Base-by-base conservation (phyloP, 2,113 vertebrate genomes). In the Prietella phreatophila region DNA sequence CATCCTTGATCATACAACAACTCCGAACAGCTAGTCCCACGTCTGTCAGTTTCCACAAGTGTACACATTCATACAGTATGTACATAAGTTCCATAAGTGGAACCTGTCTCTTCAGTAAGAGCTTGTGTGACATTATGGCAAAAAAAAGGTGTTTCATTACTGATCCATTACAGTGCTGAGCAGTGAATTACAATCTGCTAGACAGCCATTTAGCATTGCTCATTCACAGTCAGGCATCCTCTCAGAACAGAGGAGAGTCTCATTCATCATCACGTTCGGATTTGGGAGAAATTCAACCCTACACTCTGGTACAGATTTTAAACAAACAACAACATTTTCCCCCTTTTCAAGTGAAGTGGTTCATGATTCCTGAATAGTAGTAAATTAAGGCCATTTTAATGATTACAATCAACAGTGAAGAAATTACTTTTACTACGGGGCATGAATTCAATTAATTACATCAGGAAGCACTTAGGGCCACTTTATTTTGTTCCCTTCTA, bases 391-490 rank as follows among this genome's bases (percentile, higher is more conserved):
- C 88, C 36, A 92, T 91, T 91, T 88, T 88, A 47, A 85, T 89
- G 86, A 91, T 92, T 80, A 85, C 89, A 91, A 87, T 88, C 89
- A 93, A 95, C 91, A 88, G 91, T 93, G 92, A 92, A 92, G 92
- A 94, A 94, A 93, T 93, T 89, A 92, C 91, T 61, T 86, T 86
- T 83, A 94, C 93, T 94, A 94, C 92, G 86, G 86, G 89, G 89
- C 92, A 95, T 95, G 91, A 94, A 94, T 94, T 84, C 91, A 83
- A 92, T 92, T 91, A 89, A 88, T 90, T 83, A 80, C 17, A 83
- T 63, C 42, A 11, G 71, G 82, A 39, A 30, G 60, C 63, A 85
- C 73, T 56, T 39, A 82, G 71, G 78, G 27, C 79, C 22, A 87
- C 61, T 58, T 71, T 9, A n/a, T 63, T 65, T 42, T 50, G 4